Base-by-base conservation (phyloP, 2,888 invertebrate genomes). In the Rutpela maculata region DNA sequence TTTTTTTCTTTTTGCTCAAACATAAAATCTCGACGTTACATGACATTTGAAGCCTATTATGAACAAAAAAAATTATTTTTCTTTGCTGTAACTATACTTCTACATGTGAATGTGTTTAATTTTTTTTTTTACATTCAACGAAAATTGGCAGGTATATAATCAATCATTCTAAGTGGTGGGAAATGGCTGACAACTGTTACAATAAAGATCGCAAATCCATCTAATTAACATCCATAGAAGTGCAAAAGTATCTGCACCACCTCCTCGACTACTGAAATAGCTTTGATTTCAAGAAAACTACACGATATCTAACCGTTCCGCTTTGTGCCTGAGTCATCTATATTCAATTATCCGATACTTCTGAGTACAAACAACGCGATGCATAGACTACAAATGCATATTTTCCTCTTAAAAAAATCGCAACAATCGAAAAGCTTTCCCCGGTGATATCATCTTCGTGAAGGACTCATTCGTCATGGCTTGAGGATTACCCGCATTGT, bases 241-340 rank as follows among this genome's bases (percentile, higher is more conserved):
- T 50, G n/a, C 18, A 59, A 19, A 59, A 12, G 6, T 12, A 10
- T 22, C 22, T 59, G 22, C 19, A 11, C 59, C 59, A 2, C 59
- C 59, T 22, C 59, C 15, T 22, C 59, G 19, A 19, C 59, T 22
- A 19, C 22, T 10, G 11, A 9, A 6, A 59, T 59, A 59, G 6
- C 59, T 59, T 59, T 50, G 4, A 15, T 50, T n/a, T 65, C 18
- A 38, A 38, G 65, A 65, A 38, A 65, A 65, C 43, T 19, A 43
- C 38, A 7, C 38, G 38, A 65, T 38, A 38, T 17, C 63, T 19
- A 43, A 65, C 65, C 43, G 65, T 65, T 18, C 19, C 18, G 38
- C 19, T 38, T 43, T 43, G 65, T 65, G 65, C 18, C 38, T 65
- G 65, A 65, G 19, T 65, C 65, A 65, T 65, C 65, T 19, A 65